Percentiles rank a stretch among this genome's conserved stretches.
These are phyloP conservation scores for Rugalucina vietnamica DNA, from an alignment of 2,888 invertebrate species.

Conservation along the genomic window DNA sequence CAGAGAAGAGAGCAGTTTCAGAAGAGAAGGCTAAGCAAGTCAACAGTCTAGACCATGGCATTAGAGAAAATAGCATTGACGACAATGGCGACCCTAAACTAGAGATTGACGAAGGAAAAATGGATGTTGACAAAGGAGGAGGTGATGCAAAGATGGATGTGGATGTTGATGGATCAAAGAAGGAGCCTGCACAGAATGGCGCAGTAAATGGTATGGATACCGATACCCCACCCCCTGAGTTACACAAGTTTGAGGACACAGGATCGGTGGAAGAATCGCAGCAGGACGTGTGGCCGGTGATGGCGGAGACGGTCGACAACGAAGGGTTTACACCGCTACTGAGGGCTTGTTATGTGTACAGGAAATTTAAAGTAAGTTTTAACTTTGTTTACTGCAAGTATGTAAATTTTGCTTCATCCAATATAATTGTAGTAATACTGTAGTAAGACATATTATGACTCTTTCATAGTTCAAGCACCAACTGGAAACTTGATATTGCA, in stretches of 20 bases:
- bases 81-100: not conserved
- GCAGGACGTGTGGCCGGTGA: constrained; percentile 74
- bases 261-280: constrained; percentile 41
- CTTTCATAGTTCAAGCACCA: too few species aligned
- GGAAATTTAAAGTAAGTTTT: constrained; percentile 56
- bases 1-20: not conserved
- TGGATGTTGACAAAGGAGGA: constrained; percentile 33
- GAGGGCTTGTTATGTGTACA: constrained; percentile 75
- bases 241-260: constrained; percentile 42
- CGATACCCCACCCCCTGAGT: constrained; percentile 39
- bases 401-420: too few species aligned
- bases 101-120: constrained; percentile 50
- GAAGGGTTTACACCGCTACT: constrained; percentile 82
- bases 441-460: too few species aligned
- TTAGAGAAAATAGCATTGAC: not conserved
- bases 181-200: constrained; percentile 2
- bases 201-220: constrained; percentile 61
- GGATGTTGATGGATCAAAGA: constrained; percentile 18
- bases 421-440: too few species aligned
- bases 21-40: not conserved
- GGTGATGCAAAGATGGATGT: constrained; percentile 49
- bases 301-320: constrained; percentile 79
- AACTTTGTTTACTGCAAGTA: too few species aligned
- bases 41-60: not conserved
- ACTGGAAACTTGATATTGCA: too few species aligned